Evolutionary conservation across 1,140 invertebrate genomes (phyloP).

Genomic region (Archivesica marissinica): DNA sequence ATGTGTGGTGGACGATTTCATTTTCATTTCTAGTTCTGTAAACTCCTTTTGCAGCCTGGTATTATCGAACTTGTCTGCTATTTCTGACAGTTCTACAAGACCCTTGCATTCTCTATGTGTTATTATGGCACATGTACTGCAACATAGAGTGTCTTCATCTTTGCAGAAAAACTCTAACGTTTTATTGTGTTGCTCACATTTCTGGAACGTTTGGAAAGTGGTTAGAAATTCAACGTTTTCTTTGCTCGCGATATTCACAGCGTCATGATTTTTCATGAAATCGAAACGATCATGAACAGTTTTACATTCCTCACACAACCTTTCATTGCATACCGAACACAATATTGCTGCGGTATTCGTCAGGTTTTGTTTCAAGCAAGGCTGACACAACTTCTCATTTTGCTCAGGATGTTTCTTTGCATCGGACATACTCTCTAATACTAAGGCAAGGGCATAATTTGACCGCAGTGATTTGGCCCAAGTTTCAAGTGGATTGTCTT

Average conservation of each 20-base stretch:
- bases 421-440: background rate
- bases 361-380: background rate
- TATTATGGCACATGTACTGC: conserved; percentile 9
- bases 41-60: background rate
- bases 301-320: background rate
- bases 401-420: background rate
- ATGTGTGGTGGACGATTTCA: background rate
- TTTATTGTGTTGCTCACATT: conserved; percentile 4
- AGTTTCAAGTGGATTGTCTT: background rate
- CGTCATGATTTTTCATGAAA: background rate
- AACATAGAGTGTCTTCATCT: conserved; percentile 2
- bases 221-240: background rate
- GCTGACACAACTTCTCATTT: background rate
- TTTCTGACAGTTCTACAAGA: background rate
- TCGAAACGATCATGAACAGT: background rate
- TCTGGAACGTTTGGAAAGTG: background rate
- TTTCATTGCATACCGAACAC: background rate
- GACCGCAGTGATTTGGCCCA: background rate
- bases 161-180: conserved; percentile 6
- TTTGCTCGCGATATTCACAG: background rate
- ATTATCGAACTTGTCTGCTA: background rate
- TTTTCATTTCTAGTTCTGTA: background rate
- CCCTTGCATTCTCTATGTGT: conserved; percentile 1
- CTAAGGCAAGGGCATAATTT: background rate
- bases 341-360: background rate